Evolutionary conservation across 1,140 invertebrate species (phyloP).

Genomic region (Drosophila nigromelanica): DNA sequence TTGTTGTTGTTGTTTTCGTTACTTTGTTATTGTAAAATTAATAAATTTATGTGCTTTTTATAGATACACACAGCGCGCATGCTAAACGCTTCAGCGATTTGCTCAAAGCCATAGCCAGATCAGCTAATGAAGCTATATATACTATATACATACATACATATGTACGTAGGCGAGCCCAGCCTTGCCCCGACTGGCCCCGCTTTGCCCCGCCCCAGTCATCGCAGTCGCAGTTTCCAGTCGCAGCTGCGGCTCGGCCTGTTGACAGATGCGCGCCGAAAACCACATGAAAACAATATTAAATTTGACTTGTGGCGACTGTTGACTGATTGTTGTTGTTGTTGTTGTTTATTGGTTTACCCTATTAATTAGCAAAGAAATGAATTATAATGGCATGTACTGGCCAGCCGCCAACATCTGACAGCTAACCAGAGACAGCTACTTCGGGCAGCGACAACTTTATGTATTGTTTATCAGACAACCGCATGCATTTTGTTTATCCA

Average conservation of each 20-base stretch:
- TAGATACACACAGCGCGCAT: slow-evolving; percentile 32
- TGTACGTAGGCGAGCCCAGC: neutral
- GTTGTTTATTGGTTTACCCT: slow-evolving; percentile 49
- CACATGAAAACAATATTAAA: slow-evolving; percentile 40
- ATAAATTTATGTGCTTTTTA: slow-evolving; percentile 44
- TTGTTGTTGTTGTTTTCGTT: slow-evolving; percentile 19
- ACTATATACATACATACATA: neutral
- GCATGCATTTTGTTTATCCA: slow-evolving; percentile 22
- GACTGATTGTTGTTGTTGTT: slow-evolving; percentile 35
- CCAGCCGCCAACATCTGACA: slow-evolving; percentile 5
- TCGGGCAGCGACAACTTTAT: slow-evolving; percentile 17
- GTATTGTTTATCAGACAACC: slow-evolving; percentile 35
- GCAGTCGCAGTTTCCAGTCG: slow-evolving; percentile 12
- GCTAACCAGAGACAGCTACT: slow-evolving; percentile 1
- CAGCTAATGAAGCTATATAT: slow-evolving; percentile 10
- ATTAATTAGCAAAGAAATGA: slow-evolving; percentile 49
- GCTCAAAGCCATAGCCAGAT: slow-evolving; percentile 30
- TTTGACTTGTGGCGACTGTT: slow-evolving; percentile 37
- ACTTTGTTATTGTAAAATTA: slow-evolving; percentile 47
- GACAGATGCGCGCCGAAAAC: slow-evolving; percentile 45
- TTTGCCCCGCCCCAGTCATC: neutral
- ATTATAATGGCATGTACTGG: slow-evolving; percentile 34
- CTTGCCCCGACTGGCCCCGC: neutral
- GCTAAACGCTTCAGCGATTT: slow-evolving; percentile 50
- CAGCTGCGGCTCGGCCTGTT: slow-evolving; percentile 34